These are phyloP conservation scores for Lagodon rhomboides DNA, from an alignment of 2,797 vertebrate species.

Conservation along the genomic window DNA sequence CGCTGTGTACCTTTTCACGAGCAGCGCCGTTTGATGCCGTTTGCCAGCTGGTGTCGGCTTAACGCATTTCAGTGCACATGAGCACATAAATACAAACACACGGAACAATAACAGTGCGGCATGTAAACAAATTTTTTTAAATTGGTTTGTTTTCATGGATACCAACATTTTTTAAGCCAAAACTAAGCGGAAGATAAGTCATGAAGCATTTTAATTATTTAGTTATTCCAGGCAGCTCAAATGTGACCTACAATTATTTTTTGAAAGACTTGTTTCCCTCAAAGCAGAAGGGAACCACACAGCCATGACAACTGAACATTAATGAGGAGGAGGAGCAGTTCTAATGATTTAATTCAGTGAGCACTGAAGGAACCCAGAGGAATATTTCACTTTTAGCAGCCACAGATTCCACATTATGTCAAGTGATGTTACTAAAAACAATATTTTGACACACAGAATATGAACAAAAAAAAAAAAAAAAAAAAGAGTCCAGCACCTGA, in stretches of 20 bases:
- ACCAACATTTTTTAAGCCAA: not conserved
- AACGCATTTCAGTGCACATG: slow-evolving; percentile 38
- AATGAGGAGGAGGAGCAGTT: slow-evolving; percentile 28
- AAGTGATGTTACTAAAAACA: not conserved
- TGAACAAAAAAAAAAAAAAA: not conserved
- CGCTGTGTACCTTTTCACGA: slow-evolving; percentile 44
- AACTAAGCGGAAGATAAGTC: slow-evolving; percentile 26
- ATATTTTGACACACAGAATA: slow-evolving; percentile 12
- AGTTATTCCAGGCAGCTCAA: slow-evolving; percentile 9
- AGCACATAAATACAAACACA: not conserved
- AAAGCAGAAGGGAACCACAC: slow-evolving; percentile 12
- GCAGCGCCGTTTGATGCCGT: slow-evolving; percentile 33
- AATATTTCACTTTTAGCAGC: slow-evolving; percentile 15
- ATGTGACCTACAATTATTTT: slow-evolving; percentile 3
- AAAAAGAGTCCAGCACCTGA: slow-evolving; percentile 16
- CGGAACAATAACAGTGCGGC: not conserved
- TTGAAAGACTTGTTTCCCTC: not conserved
- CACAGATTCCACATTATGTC: not conserved
- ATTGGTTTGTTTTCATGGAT: not conserved
- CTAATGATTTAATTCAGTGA: slow-evolving; percentile 28
- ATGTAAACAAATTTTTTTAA: not conserved
- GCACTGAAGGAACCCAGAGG: slow-evolving; percentile 3
- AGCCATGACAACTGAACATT: slow-evolving; percentile 9
- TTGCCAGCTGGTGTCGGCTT: slow-evolving; percentile 59
- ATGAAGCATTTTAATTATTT: not conserved